These are phyloP conservation scores for Camptogramma bilineatum DNA, from an alignment of 2,888 invertebrate species.

Conservation along the genomic window DNA sequence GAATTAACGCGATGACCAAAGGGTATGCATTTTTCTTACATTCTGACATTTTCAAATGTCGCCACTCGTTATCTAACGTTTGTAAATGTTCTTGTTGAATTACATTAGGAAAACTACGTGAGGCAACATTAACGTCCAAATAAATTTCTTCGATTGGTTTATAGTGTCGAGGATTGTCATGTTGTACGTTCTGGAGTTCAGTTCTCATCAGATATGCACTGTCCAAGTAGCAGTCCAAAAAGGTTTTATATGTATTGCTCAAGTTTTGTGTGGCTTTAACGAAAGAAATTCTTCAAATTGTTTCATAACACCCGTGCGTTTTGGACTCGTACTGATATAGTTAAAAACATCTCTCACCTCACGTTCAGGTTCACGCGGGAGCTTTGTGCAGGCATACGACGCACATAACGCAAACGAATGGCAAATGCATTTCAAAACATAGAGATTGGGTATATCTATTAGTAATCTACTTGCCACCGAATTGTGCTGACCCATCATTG, in stretches of 20 bases:
- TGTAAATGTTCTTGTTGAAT: constrained; percentile 21
- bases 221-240: constrained; percentile 28
- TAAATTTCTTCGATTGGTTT: constrained; percentile 20
- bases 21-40: too few relatives aligned
- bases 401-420: constrained; percentile 41
- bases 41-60: constrained; percentile 24
- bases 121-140: constrained; percentile 25
- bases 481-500: constrained; percentile 46
- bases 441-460: constrained; percentile 37
- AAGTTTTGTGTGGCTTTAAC: constrained; percentile 30
- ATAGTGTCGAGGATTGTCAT: constrained; percentile 23
- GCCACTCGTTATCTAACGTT: constrained; percentile 22
- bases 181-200: constrained; percentile 24
- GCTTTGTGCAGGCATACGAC: constrained; percentile 34
- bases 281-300: constrained; percentile 36
- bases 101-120: constrained; percentile 21
- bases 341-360: constrained; percentile 35
- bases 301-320: constrained; percentile 33
- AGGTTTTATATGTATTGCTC: constrained; percentile 15
- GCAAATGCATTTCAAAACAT: constrained; percentile 45
- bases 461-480: constrained; percentile 38
- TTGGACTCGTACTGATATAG: constrained; percentile 35
- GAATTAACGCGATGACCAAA: too few relatives aligned
- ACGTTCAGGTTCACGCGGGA: constrained; percentile 34
- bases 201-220: constrained; percentile 23